These are phyloP conservation scores for Picus viridis DNA, from an alignment of 2,797 vertebrate species.

Conservation along the genomic window DNA sequence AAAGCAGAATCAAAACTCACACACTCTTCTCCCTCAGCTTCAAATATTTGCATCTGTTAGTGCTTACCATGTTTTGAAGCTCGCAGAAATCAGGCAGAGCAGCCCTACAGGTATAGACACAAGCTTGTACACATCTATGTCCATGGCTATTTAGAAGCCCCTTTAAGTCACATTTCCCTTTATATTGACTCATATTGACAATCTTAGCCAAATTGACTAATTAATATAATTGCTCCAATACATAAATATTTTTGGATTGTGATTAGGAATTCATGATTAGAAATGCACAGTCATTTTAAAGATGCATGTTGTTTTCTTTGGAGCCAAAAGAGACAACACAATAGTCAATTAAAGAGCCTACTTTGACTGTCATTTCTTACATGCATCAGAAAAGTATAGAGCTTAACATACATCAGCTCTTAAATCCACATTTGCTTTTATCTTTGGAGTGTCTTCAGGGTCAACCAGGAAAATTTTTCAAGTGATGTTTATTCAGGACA, in stretches of 20 bases:
- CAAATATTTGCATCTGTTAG: not conserved
- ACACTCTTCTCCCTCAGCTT: not conserved
- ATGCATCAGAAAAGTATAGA: not conserved
- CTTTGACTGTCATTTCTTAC: not conserved
- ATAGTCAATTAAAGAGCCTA: not conserved
- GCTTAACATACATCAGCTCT: not conserved
- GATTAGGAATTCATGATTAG: not conserved
- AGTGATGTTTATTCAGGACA: constrained; percentile 24
- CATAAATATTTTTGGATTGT: not conserved
- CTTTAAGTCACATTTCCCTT: not conserved
- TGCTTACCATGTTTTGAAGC: not conserved
- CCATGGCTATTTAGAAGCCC: not conserved
- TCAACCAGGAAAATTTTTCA: constrained; percentile 17
- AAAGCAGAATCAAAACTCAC: constrained; percentile 5
- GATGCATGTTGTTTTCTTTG: not conserved
- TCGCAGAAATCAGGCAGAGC: not conserved
- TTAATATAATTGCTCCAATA: not conserved
- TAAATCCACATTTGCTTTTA: not conserved
- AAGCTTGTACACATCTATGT: not conserved
- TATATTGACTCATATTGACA: not conserved
- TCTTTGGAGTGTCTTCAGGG: constrained; percentile 8
- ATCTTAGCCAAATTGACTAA: not conserved
- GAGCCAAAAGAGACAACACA: not conserved
- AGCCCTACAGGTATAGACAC: not conserved
- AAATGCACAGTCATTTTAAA: not conserved